Evolutionary conservation across 1,140 invertebrate genomes (phyloP), one percentile per base, ranked within the genome.

Genomic region (Carposina sasakii): DNA sequence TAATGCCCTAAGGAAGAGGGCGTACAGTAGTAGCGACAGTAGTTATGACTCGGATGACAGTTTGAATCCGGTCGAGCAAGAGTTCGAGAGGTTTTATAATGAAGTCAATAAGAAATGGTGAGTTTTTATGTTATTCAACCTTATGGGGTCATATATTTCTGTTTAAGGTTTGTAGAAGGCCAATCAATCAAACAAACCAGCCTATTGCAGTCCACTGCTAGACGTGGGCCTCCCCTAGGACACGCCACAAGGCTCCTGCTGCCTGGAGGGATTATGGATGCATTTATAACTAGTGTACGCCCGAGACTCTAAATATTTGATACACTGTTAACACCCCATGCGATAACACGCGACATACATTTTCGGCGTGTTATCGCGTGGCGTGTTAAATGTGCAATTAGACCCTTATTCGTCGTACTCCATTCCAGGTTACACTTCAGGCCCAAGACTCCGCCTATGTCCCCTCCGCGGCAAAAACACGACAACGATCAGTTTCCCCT

Each of bases 351-450:
- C n/a, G n/a, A n/a, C 13, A 40, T 40, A 20, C 37, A 19, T 6
- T 10, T 8, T 19, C 15, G 37, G 15, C 8, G 37, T 39, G 19
- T 15, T 43, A 4, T 26, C 16, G 19, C 4, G 5, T 17, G 8
- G 33, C 36, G n/a, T 34, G 26, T n/a, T n/a, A n/a, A n/a, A n/a
- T n/a, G n/a, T n/a, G n/a, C n/a, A n/a, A n/a, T n/a, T n/a, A n/a
- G n/a, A n/a, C n/a, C 40, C 12, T 19, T 36, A 21, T 26, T 34
- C 10, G 23, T 26, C 42, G 51, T 31, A n/a, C 49, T 33, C 28
- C n/a, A 12, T 34, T 47, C 6, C 61, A 91, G 91, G 90, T 86
- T 92, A 76, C 92, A 93, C 72, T 93, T 93, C 76, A 89, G 90
- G 62, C 91, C 91, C 49, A 92, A 92, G 85, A 92, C 91, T 37